Conservation (phyloP, 2,888 invertebrate genomes). For the Papilio gigon region DNA sequence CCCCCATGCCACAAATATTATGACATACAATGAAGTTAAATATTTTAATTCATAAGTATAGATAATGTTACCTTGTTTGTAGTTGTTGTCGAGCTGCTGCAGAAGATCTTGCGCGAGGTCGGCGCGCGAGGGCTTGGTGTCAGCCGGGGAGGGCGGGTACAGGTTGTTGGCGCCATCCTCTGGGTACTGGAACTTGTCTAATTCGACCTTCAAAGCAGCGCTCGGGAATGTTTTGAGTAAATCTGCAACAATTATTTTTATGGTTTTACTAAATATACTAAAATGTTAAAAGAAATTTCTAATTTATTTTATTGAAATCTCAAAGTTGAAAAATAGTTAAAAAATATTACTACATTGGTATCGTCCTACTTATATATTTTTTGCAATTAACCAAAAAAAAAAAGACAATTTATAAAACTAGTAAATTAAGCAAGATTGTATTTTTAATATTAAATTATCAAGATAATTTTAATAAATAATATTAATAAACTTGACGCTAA, state of each 20-base stretch:
- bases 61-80: slow-evolving; percentile 83
- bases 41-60: too few relatives aligned
- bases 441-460: neutral
- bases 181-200: slow-evolving; percentile 56
- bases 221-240: slow-evolving; percentile 72
- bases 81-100: slow-evolving; percentile 86
- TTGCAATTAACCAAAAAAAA: neutral
- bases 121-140: slow-evolving; percentile 75
- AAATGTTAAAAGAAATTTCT: neutral
- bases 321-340: neutral
- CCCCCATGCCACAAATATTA: too few relatives aligned
- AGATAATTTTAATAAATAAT: neutral
- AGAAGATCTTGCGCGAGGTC: slow-evolving; percentile 85
- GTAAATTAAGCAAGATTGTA: too few relatives aligned
- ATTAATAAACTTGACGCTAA: neutral
- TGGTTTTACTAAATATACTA: too few relatives aligned
- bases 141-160: slow-evolving; percentile 74
- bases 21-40: too few relatives aligned
- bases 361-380: neutral
- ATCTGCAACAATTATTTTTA: slow-evolving; percentile 60
- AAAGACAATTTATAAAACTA: neutral
- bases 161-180: slow-evolving; percentile 64
- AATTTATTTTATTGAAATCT: neutral
- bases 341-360: neutral
- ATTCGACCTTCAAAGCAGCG: slow-evolving; percentile 69